Evolutionary conservation across 2,888 invertebrate genomes (phyloP).

Genomic region (Omphaloscelis lunosa): DNA sequence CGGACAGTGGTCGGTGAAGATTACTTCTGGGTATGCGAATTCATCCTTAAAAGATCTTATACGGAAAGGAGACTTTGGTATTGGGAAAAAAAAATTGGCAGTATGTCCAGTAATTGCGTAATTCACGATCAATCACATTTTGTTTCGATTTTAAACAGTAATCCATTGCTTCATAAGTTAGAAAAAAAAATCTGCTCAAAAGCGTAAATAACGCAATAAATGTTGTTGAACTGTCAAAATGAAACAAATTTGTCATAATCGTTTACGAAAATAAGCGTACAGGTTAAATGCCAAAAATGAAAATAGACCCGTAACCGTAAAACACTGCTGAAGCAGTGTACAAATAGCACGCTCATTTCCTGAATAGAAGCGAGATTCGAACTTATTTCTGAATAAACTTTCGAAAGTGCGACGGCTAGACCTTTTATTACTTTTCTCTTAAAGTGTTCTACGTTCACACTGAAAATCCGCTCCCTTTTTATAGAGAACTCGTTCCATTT

Average conservation of each 20-base stretch:
- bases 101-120: too few relatives aligned
- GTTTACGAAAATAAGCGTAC: too few relatives aligned
- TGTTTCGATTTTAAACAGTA: too few relatives aligned
- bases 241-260: too few relatives aligned
- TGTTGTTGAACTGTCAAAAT: too few relatives aligned
- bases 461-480: conserved; percentile 33
- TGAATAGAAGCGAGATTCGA: conserved; percentile 14
- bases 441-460: conserved; percentile 17
- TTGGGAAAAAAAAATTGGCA: not conserved
- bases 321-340: not conserved
- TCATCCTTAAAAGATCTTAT: not conserved
- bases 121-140: too few relatives aligned
- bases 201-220: too few relatives aligned
- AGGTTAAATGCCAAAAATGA: not conserved
- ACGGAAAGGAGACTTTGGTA: not conserved
- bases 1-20: not conserved
- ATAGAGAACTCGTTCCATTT: conserved; percentile 40
- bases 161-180: too few relatives aligned
- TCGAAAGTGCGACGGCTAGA: conserved; percentile 11
- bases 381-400: conserved; percentile 27
- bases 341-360: conserved; percentile 19
- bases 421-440: conserved; percentile 30
- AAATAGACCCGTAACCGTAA: conserved; percentile 19
- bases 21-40: not conserved
- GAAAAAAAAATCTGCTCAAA: too few relatives aligned